These are phyloP conservation scores for Phorcus lineatus DNA, from an alignment of 2,888 invertebrate genomes.

Conservation along the genomic window DNA sequence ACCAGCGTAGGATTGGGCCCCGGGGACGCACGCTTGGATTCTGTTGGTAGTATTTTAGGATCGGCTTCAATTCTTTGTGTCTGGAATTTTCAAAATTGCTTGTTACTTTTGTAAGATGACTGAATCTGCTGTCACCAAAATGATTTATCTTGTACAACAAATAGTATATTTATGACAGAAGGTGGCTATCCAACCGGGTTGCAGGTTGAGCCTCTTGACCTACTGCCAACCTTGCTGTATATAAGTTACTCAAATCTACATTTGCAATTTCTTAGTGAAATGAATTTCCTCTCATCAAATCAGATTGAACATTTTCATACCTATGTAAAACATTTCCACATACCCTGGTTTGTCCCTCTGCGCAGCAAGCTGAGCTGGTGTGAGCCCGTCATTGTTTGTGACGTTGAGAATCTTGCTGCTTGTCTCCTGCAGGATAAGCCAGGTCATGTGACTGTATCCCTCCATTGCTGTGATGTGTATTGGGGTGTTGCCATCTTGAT, in stretches of 20 bases:
- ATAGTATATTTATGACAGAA: no score
- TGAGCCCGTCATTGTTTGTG: conserved; percentile 64
- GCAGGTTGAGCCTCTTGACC: no score
- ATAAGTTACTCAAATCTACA: no score
- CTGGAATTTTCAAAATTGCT: conserved; percentile 44
- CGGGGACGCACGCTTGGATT: conserved; percentile 30
- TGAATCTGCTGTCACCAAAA: no score
- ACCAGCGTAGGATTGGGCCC: conserved; percentile 64
- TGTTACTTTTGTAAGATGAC: no score
- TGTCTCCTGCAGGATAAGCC: conserved; percentile 61
- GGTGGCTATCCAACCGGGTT: no score
- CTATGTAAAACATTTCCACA: conserved; percentile 17
- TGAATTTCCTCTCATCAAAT: no score
- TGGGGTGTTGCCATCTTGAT: conserved; percentile 66
- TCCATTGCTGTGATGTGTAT: conserved; percentile 68
- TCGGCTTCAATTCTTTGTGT: conserved; percentile 50
- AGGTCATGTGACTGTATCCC: conserved; percentile 63
- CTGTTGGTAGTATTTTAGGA: conserved; percentile 46
- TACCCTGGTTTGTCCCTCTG: conserved; percentile 54
- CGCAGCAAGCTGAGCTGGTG: conserved; percentile 59
- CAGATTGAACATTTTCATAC: no score
- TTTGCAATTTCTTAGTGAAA: no score
- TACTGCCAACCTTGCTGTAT: no score
- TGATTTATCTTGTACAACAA: no score
- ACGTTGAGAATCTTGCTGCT: conserved; percentile 57